phyloP scores from a whole-genome alignment of 2,113 vertebrate genomes.

The Nyctereutes procyonoides region DNA sequence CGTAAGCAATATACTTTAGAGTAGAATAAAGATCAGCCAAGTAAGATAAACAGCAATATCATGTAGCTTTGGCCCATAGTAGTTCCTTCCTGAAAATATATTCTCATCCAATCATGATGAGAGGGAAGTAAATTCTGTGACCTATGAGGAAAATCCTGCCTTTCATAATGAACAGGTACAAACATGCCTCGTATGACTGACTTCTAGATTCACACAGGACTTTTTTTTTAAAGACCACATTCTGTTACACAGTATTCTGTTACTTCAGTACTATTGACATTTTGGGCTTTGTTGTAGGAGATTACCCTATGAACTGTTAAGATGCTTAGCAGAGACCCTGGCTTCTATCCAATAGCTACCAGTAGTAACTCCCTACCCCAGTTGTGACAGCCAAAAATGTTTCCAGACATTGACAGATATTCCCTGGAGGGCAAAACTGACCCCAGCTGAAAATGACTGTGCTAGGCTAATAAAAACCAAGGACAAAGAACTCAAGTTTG shows the following conservation, averaged over 20 bases:
- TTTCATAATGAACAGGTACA: slow-evolving; percentile 58
- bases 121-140: slow-evolving; percentile 34
- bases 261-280: not conserved
- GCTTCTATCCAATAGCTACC: not conserved
- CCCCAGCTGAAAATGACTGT: not conserved
- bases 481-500: slow-evolving; percentile 25
- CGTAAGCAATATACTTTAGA: not conserved
- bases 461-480: slow-evolving; percentile 7
- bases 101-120: slow-evolving; percentile 22
- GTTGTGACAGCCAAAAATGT: slow-evolving; percentile 17
- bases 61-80: not conserved
- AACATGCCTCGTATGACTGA: not conserved
- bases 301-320: not conserved
- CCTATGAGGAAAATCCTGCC: slow-evolving; percentile 47
- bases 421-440: not conserved
- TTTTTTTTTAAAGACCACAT: slow-evolving; percentile 36
- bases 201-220: slow-evolving; percentile 44
- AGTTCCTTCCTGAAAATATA: slow-evolving; percentile 47
- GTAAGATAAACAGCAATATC: not conserved
- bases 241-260: not conserved
- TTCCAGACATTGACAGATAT: not conserved
- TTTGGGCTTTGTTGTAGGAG: not conserved
- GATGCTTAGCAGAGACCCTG: not conserved
- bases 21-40: not conserved
- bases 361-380: not conserved